These are phyloP conservation scores for Aurelia aurita complex sp. Pacific DNA, from an alignment of 30 jellyfish, hydroid and myxozoan species.

Conservation along the genomic window DNA sequence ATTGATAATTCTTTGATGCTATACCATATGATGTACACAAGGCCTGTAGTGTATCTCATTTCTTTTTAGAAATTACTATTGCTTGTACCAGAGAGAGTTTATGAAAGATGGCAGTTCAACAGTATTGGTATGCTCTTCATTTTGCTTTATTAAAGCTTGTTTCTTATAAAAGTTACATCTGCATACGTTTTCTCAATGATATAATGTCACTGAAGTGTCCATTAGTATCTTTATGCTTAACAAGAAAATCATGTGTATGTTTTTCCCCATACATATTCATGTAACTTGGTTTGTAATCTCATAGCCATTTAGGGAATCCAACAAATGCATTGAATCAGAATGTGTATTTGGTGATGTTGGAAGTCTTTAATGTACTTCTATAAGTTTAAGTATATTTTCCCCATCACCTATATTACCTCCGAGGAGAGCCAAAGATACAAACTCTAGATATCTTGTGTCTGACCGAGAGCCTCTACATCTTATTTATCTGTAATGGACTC, in stretches of 20 bases:
- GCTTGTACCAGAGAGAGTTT: conserved; percentile 78
- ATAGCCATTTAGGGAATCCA: neutral
- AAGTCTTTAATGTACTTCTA: too few species aligned
- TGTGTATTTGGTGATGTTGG: neutral
- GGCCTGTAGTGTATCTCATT: neutral
- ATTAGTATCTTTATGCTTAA: too few species aligned
- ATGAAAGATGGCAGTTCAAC: conserved; percentile 93
- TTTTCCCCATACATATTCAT: too few species aligned
- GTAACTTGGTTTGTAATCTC: neutral
- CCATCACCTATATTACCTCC: conserved; percentile 15
- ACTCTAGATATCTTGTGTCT: neutral
- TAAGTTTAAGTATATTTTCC: neutral
- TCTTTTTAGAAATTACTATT: conserved; percentile 70
- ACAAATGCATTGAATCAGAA: neutral
- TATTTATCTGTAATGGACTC: too few species aligned
- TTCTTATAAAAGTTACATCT: neutral
- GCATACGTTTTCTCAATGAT: neutral
- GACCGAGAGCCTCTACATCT: conserved; percentile 67
- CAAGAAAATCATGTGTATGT: too few species aligned
- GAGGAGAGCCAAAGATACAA: conserved; percentile 44
- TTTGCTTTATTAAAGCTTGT: neutral
- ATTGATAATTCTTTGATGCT: too few species aligned
- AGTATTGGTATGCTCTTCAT: conserved; percentile 63
- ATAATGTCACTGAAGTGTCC: neutral
- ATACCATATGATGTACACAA: too few species aligned